A percentile compares a stretch with the other conserved stretches of the same genome.
Conservation (phyloP, 2,113 vertebrate species). For the Arizona elegans region DNA sequence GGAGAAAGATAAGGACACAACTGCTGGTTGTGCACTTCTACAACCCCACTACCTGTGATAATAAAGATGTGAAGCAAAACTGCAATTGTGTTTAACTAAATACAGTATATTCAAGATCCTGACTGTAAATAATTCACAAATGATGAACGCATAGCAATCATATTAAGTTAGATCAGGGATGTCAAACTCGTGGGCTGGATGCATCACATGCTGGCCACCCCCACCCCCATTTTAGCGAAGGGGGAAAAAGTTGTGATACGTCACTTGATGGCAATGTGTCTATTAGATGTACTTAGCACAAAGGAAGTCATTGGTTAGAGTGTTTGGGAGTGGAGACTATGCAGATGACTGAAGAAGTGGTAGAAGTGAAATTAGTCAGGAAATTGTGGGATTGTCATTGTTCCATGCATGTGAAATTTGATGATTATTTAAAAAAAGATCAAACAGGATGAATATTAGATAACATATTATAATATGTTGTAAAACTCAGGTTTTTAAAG, state of each 20-base stretch:
- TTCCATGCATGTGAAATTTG: not conserved
- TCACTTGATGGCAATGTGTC: no score
- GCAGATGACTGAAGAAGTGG: not conserved
- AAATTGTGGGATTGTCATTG: not conserved
- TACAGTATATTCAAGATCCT: not conserved
- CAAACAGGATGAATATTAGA: not conserved
- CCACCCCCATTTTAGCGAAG: no score
- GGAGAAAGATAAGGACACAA: not conserved
- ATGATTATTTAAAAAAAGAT: not conserved
- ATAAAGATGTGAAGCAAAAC: not conserved
- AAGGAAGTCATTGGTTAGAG: not conserved
- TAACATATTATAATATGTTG: not conserved
- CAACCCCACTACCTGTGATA: not conserved
- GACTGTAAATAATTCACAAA: not conserved
- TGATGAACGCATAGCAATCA: not conserved
- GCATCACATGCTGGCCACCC: no score
- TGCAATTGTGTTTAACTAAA: not conserved
- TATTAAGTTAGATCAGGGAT: not conserved
- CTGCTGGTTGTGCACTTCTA: not conserved
- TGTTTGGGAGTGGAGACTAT: not conserved
- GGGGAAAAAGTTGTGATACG: no score
- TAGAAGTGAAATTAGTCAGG: not conserved
- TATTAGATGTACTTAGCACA: not conserved
- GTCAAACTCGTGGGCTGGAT: no score
- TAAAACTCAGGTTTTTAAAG: not conserved